Conservation (phyloP, 2,797 vertebrate genomes). For the Coluber constrictor region DNA sequence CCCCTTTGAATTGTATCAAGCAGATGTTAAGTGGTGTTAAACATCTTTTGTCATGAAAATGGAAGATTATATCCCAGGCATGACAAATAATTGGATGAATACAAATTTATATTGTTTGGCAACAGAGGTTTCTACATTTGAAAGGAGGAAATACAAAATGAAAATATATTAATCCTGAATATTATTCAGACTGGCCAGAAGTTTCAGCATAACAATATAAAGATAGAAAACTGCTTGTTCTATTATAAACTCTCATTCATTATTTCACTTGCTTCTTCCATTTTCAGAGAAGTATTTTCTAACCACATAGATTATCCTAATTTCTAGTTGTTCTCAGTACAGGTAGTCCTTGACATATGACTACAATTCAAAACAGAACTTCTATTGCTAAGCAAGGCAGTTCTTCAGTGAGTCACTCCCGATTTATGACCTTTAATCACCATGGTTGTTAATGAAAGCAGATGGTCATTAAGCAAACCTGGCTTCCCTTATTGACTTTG, state of each 20-base stretch:
- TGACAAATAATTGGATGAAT: conserved; percentile 58
- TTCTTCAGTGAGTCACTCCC: not conserved
- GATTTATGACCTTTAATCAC: not conserved
- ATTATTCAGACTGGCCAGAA: conserved; percentile 43
- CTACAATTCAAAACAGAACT: not conserved
- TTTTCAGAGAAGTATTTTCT: not conserved
- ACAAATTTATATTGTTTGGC: conserved; percentile 27
- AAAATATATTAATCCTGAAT: conserved; percentile 13
- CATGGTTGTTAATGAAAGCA: not conserved
- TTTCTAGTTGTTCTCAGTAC: not conserved
- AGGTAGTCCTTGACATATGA: not conserved
- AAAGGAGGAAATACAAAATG: conserved; percentile 36
- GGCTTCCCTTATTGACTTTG: not conserved
- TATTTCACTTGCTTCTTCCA: not conserved
- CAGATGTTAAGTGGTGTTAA: conserved; percentile 58
- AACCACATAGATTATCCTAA: not conserved
- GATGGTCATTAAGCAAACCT: not conserved
- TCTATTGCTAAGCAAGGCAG: not conserved
- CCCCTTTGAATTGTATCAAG: conserved; percentile 52
- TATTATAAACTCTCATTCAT: not conserved
- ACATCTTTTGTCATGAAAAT: conserved; percentile 57
- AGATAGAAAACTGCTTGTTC: not conserved
- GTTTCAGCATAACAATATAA: conserved; percentile 13
- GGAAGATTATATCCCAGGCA: conserved; percentile 57
- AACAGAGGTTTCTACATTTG: conserved; percentile 38